Evolutionary conservation across 1,140 invertebrate genomes (phyloP), one percentile per base, ranked within the genome.

Genomic region (Brachystomella parvula): DNA sequence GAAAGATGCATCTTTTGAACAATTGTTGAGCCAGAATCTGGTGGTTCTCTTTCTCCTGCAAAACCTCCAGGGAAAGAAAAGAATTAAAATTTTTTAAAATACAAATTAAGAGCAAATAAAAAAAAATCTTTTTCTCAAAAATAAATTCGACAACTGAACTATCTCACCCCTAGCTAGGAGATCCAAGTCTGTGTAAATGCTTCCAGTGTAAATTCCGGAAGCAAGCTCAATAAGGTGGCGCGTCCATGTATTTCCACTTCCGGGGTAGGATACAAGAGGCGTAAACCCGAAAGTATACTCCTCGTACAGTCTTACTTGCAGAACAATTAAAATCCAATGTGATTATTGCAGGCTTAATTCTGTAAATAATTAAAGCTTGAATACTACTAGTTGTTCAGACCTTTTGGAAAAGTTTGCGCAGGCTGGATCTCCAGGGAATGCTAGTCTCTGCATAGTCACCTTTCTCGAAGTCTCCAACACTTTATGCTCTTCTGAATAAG

Each of bases 221-320:
- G 75, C 67, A 17, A 72, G 63, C 65, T 78, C 75, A 2, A 78
- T 69, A 24, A 78, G 63, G 67, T 77, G 76, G 19, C 77, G 68
- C 1, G 76, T 44, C 77, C 77, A 78, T 0, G 77, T 78, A 53
- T 77, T 78, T 47, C 77, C 77, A 57, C 76, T 77, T 17, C 77
- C 76, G 19, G 76, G 77, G 47, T 73, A 74, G 3, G 76, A 77
- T 1, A 74, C 73, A 0, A 78, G 67, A 33, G 73, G 75, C 3
- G 72, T 73, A n/a, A 67, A 47, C 19, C 57, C 29, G 28, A 72
- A 69, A n/a, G 71, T 53, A 19, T 26, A 6, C 6, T 53, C 49
- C 24, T 53, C 24, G 21, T 15, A 53, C 49, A 53, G 24, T 19
- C 49, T 53, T 15, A 15, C n/a, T n/a, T n/a, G n/a, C n/a, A n/a